A percentile compares a stretch with the other conserved stretches of the same genome.
Evolutionary conservation across 1,140 invertebrate genomes (phyloP).

Genomic region (Riptortus pedestris): DNA sequence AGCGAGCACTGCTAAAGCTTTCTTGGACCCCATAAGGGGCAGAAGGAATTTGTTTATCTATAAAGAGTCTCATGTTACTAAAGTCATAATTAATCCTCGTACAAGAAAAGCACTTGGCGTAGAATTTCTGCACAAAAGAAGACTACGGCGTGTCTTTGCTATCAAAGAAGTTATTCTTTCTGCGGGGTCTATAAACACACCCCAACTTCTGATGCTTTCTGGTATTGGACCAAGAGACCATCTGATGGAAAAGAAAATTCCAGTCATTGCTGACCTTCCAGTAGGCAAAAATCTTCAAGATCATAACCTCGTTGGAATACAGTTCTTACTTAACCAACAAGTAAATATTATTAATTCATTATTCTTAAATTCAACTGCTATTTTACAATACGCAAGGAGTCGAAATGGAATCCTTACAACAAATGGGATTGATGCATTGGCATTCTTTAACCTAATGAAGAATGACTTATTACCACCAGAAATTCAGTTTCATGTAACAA

Average conservation of each 20-base stretch:
- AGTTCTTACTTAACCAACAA: constrained; percentile 33
- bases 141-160: constrained; percentile 42
- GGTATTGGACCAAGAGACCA: constrained; percentile 60
- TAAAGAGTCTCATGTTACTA: constrained; percentile 39
- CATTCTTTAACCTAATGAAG: constrained; percentile 36
- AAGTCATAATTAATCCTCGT: constrained; percentile 40
- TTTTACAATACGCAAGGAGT: constrained; percentile 39
- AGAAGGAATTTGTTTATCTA: constrained; percentile 39
- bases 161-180: constrained; percentile 56
- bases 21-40: constrained; percentile 36
- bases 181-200: constrained; percentile 54
- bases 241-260: constrained; percentile 53
- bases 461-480: constrained; percentile 35
- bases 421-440: constrained; percentile 35
- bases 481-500: constrained; percentile 29
- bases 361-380: constrained; percentile 33
- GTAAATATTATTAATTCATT: constrained; percentile 14
- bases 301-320: constrained; percentile 45
- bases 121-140: not conserved
- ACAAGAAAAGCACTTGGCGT: constrained; percentile 7
- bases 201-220: constrained; percentile 60
- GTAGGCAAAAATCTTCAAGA: constrained; percentile 74
- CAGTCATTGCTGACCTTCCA: constrained; percentile 49
- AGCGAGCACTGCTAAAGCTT: constrained; percentile 57
- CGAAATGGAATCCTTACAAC: constrained; percentile 38